phyloP scores from a whole-genome alignment of 1,140 invertebrate genomes.

The Triops longicaudatus region DNA sequence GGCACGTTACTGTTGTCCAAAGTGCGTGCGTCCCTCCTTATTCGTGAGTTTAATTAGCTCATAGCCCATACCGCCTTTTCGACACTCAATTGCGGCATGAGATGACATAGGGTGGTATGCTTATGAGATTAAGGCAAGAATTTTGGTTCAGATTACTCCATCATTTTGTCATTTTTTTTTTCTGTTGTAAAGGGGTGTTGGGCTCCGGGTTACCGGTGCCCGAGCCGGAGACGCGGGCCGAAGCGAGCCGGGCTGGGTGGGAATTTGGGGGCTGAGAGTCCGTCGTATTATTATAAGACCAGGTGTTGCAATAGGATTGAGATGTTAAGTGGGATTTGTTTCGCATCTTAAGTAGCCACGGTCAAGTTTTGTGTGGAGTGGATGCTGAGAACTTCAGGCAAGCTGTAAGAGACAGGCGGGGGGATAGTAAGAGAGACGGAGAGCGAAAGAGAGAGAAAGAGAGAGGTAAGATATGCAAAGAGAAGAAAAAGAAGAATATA shows the following conservation, averaged over 20 bases:
- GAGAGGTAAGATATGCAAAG: constrained; percentile 11
- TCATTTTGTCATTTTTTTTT: neutral
- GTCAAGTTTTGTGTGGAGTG: neutral
- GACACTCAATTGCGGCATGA: neutral
- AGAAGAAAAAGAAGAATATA: constrained; percentile 16
- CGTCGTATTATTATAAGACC: constrained; percentile 17
- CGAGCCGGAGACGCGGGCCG: too few species aligned
- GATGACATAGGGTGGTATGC: neutral
- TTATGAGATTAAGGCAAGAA: neutral
- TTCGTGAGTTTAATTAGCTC: neutral
- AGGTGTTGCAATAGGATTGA: constrained; percentile 23
- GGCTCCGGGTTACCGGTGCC: neutral
- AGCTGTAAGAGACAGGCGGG: neutral
- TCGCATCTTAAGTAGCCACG: constrained; percentile 16
- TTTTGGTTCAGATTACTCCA: neutral
- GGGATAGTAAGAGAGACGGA: constrained; percentile 21
- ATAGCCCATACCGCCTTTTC: neutral
- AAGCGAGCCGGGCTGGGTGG: neutral
- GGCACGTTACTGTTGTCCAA: neutral
- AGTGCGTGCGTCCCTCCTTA: too few species aligned
- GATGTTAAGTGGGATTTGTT: constrained; percentile 24
- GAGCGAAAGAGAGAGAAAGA: constrained; percentile 1
- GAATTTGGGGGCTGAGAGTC: constrained; percentile 13
- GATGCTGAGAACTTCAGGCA: constrained; percentile 16
- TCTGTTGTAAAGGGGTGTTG: neutral